These are phyloP conservation scores for Tridacna crocea DNA, from an alignment of 2,888 invertebrate species.

Conservation along the genomic window DNA sequence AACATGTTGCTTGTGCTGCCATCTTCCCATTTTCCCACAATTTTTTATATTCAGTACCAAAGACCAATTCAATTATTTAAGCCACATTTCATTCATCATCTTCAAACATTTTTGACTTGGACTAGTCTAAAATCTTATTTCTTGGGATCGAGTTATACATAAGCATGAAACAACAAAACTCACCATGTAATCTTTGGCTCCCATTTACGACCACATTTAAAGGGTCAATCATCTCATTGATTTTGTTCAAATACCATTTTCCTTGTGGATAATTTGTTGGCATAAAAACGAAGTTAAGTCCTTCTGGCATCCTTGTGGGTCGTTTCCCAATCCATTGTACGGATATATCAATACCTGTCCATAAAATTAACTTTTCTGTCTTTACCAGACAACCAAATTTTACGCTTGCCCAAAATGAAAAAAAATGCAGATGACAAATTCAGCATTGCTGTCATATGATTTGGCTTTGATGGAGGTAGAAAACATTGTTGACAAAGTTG, in stretches of 20 bases:
- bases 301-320: constrained; percentile 79
- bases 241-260: constrained; percentile 73
- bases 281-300: constrained; percentile 73
- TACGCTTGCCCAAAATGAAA: neutral
- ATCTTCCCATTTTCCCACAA: too few species aligned
- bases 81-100: too few species aligned
- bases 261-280: constrained; percentile 55
- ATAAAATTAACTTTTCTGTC: too few species aligned
- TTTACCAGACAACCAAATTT: neutral
- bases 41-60: too few species aligned
- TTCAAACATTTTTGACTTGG: too few species aligned
- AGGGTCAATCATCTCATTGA: constrained; percentile 75
- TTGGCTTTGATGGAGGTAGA: neutral
- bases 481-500: neutral
- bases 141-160: too few species aligned
- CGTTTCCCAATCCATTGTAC: constrained; percentile 78
- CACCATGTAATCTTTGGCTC: constrained; percentile 79
- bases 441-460: too few species aligned
- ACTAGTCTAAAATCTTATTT: too few species aligned
- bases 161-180: neutral
- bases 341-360: constrained; percentile 68
- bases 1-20: too few species aligned
- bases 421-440: too few species aligned
- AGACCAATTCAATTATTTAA: too few species aligned
- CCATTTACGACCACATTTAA: constrained; percentile 77